phyloP scores from a whole-genome alignment of 1,140 invertebrate species.

The Gryllus bimaculatus region DNA sequence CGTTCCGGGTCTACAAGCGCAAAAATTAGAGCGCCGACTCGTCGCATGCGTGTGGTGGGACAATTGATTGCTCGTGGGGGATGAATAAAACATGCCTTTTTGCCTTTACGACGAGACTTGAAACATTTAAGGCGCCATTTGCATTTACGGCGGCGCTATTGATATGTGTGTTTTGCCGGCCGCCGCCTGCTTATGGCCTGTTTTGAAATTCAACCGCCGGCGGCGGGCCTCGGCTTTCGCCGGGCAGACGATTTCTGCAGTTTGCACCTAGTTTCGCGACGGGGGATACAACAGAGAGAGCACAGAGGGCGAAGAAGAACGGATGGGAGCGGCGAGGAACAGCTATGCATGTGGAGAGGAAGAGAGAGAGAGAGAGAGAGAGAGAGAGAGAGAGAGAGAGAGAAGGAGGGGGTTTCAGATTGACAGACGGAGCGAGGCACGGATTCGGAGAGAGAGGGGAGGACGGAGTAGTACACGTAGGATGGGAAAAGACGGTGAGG shows the following conservation, averaged over 20 bases:
- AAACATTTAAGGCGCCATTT: background rate
- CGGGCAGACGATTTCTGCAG: background rate
- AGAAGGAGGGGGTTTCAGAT: background rate
- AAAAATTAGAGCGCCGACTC: background rate
- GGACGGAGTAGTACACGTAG: too few species aligned
- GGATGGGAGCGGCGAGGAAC: background rate
- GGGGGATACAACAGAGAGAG: background rate
- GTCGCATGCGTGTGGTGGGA: background rate
- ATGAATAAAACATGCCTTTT: conserved; percentile 2
- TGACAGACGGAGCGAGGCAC: too few species aligned
- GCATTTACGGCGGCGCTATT: background rate
- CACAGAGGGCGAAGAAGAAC: background rate
- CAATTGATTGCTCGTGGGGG: background rate
- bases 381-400: background rate
- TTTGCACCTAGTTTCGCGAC: background rate
- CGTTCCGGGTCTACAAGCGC: background rate
- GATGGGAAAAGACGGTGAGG: too few species aligned
- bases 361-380: background rate
- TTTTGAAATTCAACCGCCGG: background rate
- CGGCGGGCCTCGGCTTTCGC: too few species aligned
- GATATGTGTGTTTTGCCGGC: background rate
- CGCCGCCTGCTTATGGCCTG: background rate
- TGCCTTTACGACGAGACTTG: background rate
- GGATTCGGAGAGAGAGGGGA: too few species aligned
- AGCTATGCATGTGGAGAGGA: background rate